phyloP scores from a whole-genome alignment of 2,797 vertebrate species.

The Gymnoscopelus braueri region DNA sequence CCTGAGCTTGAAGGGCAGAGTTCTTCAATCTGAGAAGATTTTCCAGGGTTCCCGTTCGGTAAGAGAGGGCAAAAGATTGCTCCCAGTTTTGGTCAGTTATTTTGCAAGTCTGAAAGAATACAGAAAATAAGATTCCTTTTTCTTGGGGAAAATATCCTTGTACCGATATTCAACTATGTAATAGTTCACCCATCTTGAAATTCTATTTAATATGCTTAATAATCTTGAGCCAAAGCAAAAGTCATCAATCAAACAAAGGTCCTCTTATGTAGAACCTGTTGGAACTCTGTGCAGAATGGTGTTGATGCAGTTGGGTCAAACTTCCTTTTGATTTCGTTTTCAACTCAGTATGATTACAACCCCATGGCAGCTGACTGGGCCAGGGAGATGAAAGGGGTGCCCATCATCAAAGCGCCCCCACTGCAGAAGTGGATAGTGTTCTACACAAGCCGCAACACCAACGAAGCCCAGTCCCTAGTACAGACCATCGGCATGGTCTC shows the following conservation, averaged over 20 bases:
- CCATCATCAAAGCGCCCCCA: constrained; percentile 80
- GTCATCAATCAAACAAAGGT: no score
- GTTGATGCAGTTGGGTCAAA: no score
- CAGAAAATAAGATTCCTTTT: no score
- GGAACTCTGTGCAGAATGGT: no score
- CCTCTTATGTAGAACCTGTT: no score
- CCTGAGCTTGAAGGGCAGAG: constrained; percentile 84
- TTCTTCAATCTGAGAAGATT: constrained; percentile 89
- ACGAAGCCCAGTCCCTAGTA: constrained; percentile 81
- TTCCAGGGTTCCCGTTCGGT: constrained; percentile 85
- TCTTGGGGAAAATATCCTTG: no score
- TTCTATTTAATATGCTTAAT: no score
- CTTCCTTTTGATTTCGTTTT: constrained; percentile 2
- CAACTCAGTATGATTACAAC: constrained; percentile 86
- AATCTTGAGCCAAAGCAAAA: no score
- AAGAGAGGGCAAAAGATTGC: not conserved
- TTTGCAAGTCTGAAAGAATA: no score
- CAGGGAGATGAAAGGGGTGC: constrained; percentile 86
- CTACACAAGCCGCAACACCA: constrained; percentile 81
- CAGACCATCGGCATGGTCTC: constrained; percentile 87
- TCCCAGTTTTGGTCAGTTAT: no score
- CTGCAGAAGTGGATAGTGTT: constrained; percentile 89
- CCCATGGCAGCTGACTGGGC: constrained; percentile 88
- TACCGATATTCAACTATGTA: no score
- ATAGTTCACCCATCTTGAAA: no score